Evolutionary conservation across 1,140 invertebrate species (phyloP).

Genomic region (Anastatus disparis): DNA sequence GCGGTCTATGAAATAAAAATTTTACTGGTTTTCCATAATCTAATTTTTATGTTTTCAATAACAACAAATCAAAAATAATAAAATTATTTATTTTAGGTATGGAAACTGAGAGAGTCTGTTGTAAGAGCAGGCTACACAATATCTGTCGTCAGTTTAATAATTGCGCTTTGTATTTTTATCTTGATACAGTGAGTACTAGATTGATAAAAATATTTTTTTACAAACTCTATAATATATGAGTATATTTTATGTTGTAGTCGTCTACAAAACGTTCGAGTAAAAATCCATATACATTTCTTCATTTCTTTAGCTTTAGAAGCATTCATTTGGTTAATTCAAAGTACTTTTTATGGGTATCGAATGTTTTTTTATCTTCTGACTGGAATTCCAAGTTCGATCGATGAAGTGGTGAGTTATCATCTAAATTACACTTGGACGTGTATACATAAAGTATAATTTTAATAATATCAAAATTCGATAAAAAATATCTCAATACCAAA

Average conservation of each 20-base stretch:
- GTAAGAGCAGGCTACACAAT: not conserved
- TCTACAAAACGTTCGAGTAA: not conserved
- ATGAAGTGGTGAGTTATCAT: not conserved
- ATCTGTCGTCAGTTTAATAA: not conserved
- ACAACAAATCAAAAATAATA: too few relatives aligned
- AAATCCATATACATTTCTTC: constrained; percentile 10
- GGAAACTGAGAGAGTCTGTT: not conserved
- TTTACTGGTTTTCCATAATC: too few relatives aligned
- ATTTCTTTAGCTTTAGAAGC: not conserved
- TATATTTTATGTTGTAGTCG: not conserved
- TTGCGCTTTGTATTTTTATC: not conserved
- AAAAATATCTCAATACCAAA: not conserved
- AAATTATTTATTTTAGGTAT: not conserved
- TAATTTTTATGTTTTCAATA: too few relatives aligned
- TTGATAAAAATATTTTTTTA: too few relatives aligned
- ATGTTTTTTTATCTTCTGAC: not conserved
- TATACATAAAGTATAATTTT: too few relatives aligned
- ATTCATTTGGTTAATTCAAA: not conserved
- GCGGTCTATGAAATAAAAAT: too few relatives aligned
- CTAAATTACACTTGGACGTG: not conserved
- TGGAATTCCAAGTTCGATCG: not conserved
- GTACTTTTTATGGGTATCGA: not conserved
- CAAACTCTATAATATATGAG: too few relatives aligned
- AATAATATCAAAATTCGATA: too few relatives aligned
- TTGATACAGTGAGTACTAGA: not conserved